phyloP scores from a whole-genome alignment of 2,113 vertebrate species.

The Dendropsophus ebraccatus region DNA sequence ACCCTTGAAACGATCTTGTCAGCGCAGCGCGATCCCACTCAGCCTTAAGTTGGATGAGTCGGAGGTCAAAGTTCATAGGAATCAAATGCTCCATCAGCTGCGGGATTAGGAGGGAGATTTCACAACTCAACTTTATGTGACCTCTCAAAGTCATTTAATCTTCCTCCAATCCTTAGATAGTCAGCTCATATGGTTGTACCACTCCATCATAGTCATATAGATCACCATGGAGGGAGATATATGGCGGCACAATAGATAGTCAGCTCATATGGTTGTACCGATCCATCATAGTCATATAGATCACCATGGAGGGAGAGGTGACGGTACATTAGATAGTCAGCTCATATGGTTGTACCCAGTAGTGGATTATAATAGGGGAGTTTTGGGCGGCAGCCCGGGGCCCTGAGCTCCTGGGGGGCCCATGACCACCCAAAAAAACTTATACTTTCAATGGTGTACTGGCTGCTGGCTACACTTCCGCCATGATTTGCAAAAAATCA shows the following conservation, averaged over 20 bases:
- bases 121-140: constrained; percentile 48
- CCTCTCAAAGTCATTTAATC: constrained; percentile 46
- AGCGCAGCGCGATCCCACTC: not conserved
- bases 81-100: constrained; percentile 32
- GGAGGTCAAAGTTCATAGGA: constrained; percentile 46
- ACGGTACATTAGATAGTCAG: no score
- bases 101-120: constrained; percentile 38
- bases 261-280: no score
- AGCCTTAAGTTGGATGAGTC: not conserved
- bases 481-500: no score
- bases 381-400: no score
- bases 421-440: no score
- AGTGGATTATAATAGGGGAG: no score
- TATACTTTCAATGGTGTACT: no score
- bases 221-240: constrained; percentile 36
- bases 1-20: not conserved
- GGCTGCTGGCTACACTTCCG: no score
- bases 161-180: constrained; percentile 45
- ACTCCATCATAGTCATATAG: constrained; percentile 38
- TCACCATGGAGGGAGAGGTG: no score
- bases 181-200: constrained; percentile 54
- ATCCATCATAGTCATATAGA: no score
- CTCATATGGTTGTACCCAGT: no score
- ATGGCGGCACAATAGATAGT: not conserved
- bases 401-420: no score